Evolutionary conservation across 1,140 invertebrate genomes (phyloP), one percentile per base, ranked within the genome.

Genomic region (Brachionus rotundiformis): DNA sequence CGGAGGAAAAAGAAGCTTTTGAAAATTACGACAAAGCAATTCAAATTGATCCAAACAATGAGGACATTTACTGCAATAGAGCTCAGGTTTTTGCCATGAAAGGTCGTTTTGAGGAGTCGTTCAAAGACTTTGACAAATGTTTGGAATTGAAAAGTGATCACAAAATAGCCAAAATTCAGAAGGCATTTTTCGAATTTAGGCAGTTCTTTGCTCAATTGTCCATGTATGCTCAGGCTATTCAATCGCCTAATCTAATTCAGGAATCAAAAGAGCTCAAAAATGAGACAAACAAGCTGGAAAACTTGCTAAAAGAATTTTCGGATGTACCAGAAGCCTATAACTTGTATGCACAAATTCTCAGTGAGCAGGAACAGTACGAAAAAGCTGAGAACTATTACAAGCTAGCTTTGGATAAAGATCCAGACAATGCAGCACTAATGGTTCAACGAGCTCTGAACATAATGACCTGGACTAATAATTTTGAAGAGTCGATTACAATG

Each of bases 81-180:
- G 92, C 91, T 84, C 92, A 92, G 88, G 92, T 92, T 82, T 76
- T 31, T 49, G 71, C 96, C 76, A 85, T 96, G 49, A 87, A 93
- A 84, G 94, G 95, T 75, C 91, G 92, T 83, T 90, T 94, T 77
- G 90, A 93, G 81, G 91, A 92, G 83, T 94, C 95, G 0, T 90
- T 92, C 82, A 84, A 88, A 59, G 93, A 97, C 87, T 95, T 96
- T 88, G 90, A 93, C 33, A 93, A 92, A 85, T 93, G 94, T 68
- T 91, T 94, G 1, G 89, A 91, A 83, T 86, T 95, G 8, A 94
- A 94, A 85, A 93, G 94, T 10, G 86, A 92, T 81, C 94, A 93
- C 86, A 91, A 92, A 8, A 92, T 95, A 84, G 92, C 93, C 16
- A 91, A 91, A 85, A 93, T 94, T 49, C 95, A 97, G 86, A 95